Percentiles rank a stretch among this genome's conserved stretches.
Evolutionary conservation across 2,888 invertebrate genomes (phyloP).

Genomic region (Orchestes rusci): DNA sequence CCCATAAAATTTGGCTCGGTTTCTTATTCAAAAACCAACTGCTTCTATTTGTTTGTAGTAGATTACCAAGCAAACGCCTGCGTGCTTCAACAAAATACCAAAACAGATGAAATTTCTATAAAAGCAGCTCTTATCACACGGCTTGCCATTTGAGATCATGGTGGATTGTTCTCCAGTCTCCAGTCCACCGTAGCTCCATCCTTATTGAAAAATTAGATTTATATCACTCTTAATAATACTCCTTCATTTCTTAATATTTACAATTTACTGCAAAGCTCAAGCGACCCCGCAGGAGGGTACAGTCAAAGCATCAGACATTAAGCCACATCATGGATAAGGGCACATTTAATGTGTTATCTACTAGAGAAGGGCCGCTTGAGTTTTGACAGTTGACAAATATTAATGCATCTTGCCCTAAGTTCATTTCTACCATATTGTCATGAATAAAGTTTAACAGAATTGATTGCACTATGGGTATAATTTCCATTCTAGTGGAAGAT

Average conservation of each 20-base stretch:
- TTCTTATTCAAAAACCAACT: too few relatives aligned
- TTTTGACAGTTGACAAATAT: constrained; percentile 10
- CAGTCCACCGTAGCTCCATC: constrained; percentile 20
- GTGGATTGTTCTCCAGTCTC: constrained; percentile 26
- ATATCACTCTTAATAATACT: constrained; percentile 39
- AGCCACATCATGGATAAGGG: too few relatives aligned
- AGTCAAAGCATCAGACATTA: too few relatives aligned
- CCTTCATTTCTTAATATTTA: constrained; percentile 28
- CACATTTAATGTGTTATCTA: too few relatives aligned
- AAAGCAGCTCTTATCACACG: constrained; percentile 46
- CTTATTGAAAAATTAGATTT: constrained; percentile 30
- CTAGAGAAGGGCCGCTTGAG: too few relatives aligned
- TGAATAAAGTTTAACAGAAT: constrained; percentile 30
- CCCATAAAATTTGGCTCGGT: too few relatives aligned
- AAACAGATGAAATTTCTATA: constrained; percentile 32
- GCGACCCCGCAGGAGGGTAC: too few relatives aligned
- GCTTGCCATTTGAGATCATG: constrained; percentile 41
- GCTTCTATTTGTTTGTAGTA: too few relatives aligned
- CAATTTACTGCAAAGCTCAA: constrained; percentile 26
- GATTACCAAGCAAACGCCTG: too few relatives aligned
- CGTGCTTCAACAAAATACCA: too few relatives aligned
- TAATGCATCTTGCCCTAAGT: constrained; percentile 34
- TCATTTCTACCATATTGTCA: constrained; percentile 36
- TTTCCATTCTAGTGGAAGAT: constrained; percentile 12
- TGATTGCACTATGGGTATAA: constrained; percentile 26